phyloP scores from a whole-genome alignment of 2,888 invertebrate genomes.

The Chrysomela aeneicollis region DNA sequence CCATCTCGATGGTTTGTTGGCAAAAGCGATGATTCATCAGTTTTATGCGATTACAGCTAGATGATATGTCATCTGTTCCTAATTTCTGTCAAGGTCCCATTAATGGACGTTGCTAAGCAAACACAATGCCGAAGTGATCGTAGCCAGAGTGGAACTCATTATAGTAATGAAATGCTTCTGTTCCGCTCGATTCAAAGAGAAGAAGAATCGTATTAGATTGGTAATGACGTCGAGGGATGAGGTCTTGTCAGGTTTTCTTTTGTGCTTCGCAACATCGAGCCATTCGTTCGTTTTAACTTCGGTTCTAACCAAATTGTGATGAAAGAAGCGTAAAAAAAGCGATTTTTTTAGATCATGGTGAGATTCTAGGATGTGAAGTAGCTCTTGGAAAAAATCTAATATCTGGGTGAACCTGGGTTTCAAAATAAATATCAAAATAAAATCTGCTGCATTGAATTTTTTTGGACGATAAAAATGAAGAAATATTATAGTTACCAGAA shows the following conservation, averaged over 20 bases:
- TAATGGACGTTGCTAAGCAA: conserved; percentile 52
- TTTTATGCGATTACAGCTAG: conserved; percentile 39
- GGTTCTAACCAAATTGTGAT: not conserved
- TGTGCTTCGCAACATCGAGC: not conserved
- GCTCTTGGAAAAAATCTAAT: no score
- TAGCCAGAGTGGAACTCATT: conserved; percentile 48
- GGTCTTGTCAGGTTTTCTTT: not conserved
- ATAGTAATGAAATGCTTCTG: conserved; percentile 57
- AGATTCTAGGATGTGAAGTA: no score
- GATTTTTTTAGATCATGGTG: no score
- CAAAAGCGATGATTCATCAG: conserved; percentile 23
- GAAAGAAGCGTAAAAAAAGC: no score
- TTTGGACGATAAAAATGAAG: no score
- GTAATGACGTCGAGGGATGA: conserved; percentile 50
- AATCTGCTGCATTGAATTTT: no score
- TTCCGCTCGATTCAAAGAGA: conserved; percentile 51
- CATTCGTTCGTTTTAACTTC: not conserved
- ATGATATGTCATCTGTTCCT: conserved; percentile 54
- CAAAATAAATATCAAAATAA: no score
- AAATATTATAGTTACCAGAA: no score
- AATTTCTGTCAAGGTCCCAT: conserved; percentile 54
- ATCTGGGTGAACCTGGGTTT: no score
- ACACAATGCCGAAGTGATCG: conserved; percentile 49
- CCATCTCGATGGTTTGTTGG: not conserved
- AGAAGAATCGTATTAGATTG: conserved; percentile 51